Evolutionary conservation across 2,113 vertebrate species (phyloP), one percentile per base, ranked within the genome.

Genomic region (Panthera uncia): DNA sequence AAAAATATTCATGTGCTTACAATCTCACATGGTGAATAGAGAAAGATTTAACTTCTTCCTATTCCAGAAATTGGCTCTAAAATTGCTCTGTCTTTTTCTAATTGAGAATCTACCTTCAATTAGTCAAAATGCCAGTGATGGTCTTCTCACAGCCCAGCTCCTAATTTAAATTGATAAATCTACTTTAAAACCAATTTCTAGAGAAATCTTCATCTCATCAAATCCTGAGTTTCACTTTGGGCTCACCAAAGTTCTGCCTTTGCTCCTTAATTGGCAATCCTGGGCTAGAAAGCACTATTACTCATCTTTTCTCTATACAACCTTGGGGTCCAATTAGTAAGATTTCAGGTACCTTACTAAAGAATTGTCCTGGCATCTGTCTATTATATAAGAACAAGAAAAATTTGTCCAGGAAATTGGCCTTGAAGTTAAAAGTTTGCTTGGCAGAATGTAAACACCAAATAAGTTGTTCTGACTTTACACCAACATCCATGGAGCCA

Each of bases 151-250:
- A 96, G 57, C 1, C 29, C 38, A 78, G 23, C 4, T 89, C 33
- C 89, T 94, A 96, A 96, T 93, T 97, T 96, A 94, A 93, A 89
- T 71, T 95, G 96, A 98, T 91, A 85, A 95, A 95, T 81, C 25
- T 73, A 80, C 71, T 41, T 93, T 93, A 80, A 95, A 89, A 93
- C 45, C 65, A 88, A 78, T 96, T 95, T 96, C 66, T 91, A 68
- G 36, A 93, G 78, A 71, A 45, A 78, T 68, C 78, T 68, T 93
- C 50, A 61, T 81, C 41, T 96, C 73, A 85, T 93, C 85, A 79
- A 69, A 33, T 8, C 79, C 41, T 8, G 27, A 81, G 78, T 88
- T 89, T 91, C 52, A 89, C 61, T 73, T 48, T 85, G 50, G 83
- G 29, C 25, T 90, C 63, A 85, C 81, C 2, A 7, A 86, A 89